Evolutionary conservation across 2,113 vertebrate genomes (phyloP).

Genomic region (Malurus cyaneus): DNA sequence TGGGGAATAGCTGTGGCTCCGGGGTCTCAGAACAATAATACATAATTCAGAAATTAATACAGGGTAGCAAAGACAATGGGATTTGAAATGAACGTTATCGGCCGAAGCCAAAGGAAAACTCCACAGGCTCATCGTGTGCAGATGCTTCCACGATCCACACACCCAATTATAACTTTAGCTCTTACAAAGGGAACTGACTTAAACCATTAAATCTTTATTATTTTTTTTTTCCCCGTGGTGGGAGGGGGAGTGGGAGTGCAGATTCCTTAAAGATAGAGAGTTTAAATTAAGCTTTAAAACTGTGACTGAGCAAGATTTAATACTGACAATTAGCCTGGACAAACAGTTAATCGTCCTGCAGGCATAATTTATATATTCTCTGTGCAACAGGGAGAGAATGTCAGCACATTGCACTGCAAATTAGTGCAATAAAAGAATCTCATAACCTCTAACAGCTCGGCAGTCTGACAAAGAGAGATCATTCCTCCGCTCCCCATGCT

Average conservation of each 20-base stretch:
- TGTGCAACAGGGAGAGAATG: constrained; percentile 54
- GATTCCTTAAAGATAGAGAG: constrained; percentile 74
- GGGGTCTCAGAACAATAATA: constrained; percentile 60
- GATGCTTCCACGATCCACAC: constrained; percentile 36
- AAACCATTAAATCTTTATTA: constrained; percentile 69
- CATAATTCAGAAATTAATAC: constrained; percentile 66
- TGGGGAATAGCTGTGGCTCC: constrained; percentile 46
- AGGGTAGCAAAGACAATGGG: constrained; percentile 56
- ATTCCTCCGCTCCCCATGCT: constrained; percentile 47
- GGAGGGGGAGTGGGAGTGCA: constrained; percentile 58
- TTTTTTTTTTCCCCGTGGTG: neutral
- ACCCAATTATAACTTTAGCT: constrained; percentile 50
- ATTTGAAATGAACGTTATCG: constrained; percentile 19
- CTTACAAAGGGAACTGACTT: constrained; percentile 48
- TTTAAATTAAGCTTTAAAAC: constrained; percentile 78
- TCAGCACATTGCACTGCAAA: constrained; percentile 33
- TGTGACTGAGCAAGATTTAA: constrained; percentile 73
- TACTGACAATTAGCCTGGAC: constrained; percentile 74
- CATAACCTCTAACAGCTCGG: constrained; percentile 36
- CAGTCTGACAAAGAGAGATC: constrained; percentile 68
- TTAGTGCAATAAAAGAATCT: constrained; percentile 61
- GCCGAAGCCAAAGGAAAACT: constrained; percentile 37
- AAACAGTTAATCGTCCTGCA: constrained; percentile 69
- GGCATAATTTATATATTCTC: constrained; percentile 69
- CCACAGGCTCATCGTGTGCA: constrained; percentile 12